These are phyloP conservation scores for Gallirallus australis DNA, from an alignment of 2,797 vertebrate species.

Conservation along the genomic window DNA sequence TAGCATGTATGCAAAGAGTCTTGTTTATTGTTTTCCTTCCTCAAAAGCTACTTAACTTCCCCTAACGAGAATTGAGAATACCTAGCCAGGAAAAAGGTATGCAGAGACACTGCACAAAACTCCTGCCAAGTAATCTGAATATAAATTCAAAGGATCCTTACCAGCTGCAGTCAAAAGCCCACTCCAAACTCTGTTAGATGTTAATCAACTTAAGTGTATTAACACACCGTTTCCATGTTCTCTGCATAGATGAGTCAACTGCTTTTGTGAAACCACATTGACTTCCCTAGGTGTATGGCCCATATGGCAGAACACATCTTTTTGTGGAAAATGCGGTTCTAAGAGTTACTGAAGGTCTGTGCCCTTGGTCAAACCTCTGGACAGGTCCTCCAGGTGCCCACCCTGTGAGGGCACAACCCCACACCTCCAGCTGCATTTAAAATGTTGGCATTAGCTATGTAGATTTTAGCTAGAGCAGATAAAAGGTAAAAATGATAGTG, in stretches of 20 bases:
- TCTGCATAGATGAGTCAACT: neutral
- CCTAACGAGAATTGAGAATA: neutral
- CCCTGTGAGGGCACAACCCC: neutral
- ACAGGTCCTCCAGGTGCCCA: neutral
- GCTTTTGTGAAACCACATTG: neutral
- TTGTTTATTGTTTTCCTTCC: neutral
- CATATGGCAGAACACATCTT: neutral
- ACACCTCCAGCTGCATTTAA: fast-evolving
- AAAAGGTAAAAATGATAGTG: neutral
- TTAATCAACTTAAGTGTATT: conserved; percentile 53
- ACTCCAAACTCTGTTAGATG: conserved; percentile 36
- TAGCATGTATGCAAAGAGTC: neutral
- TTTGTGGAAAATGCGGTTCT: neutral
- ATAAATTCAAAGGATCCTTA: conserved; percentile 47
- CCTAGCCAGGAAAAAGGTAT: neutral
- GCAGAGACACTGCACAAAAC: neutral
- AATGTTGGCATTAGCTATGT: neutral
- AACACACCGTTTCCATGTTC: neutral
- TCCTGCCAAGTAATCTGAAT: conserved; percentile 56
- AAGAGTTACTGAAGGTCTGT: neutral
- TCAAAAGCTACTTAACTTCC: neutral
- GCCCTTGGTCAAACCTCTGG: neutral
- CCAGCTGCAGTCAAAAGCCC: conserved; percentile 56
- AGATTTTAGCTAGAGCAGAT: neutral
- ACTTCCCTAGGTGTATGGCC: neutral